Evolutionary conservation across 2,113 vertebrate species (phyloP).

Genomic region (Nipponia nippon): DNA sequence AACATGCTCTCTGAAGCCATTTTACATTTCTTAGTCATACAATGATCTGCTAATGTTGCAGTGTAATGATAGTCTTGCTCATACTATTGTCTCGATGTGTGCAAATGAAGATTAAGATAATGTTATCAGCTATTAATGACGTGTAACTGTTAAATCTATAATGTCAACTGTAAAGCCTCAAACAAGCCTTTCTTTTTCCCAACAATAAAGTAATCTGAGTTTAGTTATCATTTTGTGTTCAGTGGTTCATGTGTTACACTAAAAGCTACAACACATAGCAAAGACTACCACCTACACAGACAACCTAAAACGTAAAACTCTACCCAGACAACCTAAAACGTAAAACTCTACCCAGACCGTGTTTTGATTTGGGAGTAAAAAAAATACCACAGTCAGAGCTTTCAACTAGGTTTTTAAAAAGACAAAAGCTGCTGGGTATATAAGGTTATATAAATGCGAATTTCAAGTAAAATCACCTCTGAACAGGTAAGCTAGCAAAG

Average conservation of each 20-base stretch:
- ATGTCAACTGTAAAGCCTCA: slow-evolving; percentile 2
- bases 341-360: not conserved
- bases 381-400: not conserved
- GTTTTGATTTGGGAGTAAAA: not conserved
- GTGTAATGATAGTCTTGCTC: not conserved
- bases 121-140: not conserved
- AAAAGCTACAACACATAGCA: not conserved
- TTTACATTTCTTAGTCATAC: slow-evolving; percentile 3
- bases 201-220: slow-evolving; percentile 27
- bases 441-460: not conserved
- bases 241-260: not conserved
- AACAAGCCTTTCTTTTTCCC: not conserved
- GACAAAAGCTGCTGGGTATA: not conserved
- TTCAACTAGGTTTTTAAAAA: not conserved
- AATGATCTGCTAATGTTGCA: not conserved
- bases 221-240: not conserved
- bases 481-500: not conserved
- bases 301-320: not conserved
- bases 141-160: not conserved
- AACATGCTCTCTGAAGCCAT: not conserved
- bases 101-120: slow-evolving; percentile 12
- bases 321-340: not conserved
- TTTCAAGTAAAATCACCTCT: not conserved
- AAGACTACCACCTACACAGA: not conserved
- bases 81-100: not conserved